phyloP scores from a whole-genome alignment of 2,113 vertebrate species.

The Tiliqua scincoides region DNA sequence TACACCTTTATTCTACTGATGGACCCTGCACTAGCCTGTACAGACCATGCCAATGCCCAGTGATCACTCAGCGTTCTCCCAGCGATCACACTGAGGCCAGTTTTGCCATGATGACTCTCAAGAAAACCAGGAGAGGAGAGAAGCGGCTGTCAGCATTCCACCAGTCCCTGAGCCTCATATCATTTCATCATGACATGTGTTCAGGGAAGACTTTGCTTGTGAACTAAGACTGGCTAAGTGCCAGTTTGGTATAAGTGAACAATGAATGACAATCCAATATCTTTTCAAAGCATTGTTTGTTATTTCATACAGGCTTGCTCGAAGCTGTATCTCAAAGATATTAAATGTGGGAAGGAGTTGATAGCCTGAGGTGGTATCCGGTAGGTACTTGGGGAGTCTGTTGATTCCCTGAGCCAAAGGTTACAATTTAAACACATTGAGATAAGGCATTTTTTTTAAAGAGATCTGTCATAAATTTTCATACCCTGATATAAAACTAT shows the following conservation, averaged over 20 bases:
- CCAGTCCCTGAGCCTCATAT: no score
- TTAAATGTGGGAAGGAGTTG: neutral
- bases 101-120: neutral
- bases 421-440: constrained; percentile 42
- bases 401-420: constrained; percentile 24
- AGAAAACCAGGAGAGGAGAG: neutral
- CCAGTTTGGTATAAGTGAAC: neutral
- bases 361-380: constrained; percentile 6
- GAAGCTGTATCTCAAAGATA: constrained; percentile 3
- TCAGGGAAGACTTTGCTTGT: neutral
- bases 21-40: no score
- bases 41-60: neutral
- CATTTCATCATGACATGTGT: neutral
- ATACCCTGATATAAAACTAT: constrained; percentile 49
- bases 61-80: neutral
- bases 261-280: neutral
- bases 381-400: constrained; percentile 30
- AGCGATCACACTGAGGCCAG: neutral
- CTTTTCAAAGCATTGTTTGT: neutral
- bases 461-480: neutral
- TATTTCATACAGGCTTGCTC: constrained; percentile 8
- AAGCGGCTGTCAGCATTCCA: neutral
- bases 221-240: neutral
- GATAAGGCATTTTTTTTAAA: constrained; percentile 29
- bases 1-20: neutral